Percentiles rank a stretch among this genome's conserved stretches.
phyloP scores from a whole-genome alignment of 2,797 vertebrate species.

The Lerista edwardsae region DNA sequence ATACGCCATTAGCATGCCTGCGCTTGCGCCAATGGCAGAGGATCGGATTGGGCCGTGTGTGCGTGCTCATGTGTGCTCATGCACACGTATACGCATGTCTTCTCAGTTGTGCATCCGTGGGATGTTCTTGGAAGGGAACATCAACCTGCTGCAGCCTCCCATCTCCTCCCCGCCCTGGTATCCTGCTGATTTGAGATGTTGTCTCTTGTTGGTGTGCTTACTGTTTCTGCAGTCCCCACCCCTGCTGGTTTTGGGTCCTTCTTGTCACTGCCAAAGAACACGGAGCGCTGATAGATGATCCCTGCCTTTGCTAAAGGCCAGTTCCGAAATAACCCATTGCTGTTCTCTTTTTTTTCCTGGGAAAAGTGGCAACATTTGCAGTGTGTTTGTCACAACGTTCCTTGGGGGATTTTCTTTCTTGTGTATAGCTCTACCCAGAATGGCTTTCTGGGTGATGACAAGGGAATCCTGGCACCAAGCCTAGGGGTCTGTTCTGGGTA shows the following conservation, averaged over 20 bases:
- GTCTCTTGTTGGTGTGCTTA: slow-evolving; percentile 5
- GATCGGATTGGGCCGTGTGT: too few relatives aligned
- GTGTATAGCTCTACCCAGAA: background rate
- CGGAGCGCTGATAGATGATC: slow-evolving; percentile 12
- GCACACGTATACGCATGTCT: background rate
- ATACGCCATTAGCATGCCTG: too few relatives aligned
- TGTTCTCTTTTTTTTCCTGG: background rate
- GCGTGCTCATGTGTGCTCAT: too few relatives aligned
- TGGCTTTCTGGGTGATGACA: background rate
- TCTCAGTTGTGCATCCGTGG: background rate
- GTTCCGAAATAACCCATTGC: slow-evolving; percentile 13
- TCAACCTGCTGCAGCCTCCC: background rate
- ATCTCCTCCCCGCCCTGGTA: background rate
- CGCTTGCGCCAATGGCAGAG: too few relatives aligned
- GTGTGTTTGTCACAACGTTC: background rate
- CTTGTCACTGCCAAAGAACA: slow-evolving; percentile 10
- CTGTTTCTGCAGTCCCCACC: background rate
- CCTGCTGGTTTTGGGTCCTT: background rate
- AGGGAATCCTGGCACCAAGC: background rate
- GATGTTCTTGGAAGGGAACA: background rate
- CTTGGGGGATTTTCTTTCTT: background rate
- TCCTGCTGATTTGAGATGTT: background rate
- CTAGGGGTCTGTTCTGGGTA: background rate
- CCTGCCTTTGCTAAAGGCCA: slow-evolving; percentile 24
- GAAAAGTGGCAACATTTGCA: slow-evolving; percentile 3